Percentiles rank a stretch among this genome's conserved stretches.
Conservation (phyloP, 2,888 invertebrate genomes). For the Baronia brevicornis region DNA sequence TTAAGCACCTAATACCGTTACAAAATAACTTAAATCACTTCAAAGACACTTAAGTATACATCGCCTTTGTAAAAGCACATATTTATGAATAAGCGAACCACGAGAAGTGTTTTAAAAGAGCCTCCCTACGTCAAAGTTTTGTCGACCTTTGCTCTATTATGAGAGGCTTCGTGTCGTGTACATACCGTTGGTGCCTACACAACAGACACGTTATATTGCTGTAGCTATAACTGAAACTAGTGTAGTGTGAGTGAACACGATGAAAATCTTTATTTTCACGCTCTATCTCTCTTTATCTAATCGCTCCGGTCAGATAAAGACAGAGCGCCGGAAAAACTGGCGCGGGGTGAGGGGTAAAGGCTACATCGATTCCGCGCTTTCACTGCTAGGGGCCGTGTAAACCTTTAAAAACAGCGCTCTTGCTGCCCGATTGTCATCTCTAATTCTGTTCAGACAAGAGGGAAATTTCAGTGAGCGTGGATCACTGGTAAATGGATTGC, state of each 20-base stretch:
- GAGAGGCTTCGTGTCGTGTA: slow-evolving; percentile 44
- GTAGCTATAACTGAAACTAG: slow-evolving; percentile 47
- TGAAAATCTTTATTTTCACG: slow-evolving; percentile 77
- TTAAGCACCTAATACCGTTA: too few relatives aligned
- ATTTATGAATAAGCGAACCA: slow-evolving; percentile 7
- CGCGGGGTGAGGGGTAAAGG: slow-evolving; percentile 73
- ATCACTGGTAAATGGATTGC: slow-evolving; percentile 71
- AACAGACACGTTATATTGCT: slow-evolving; percentile 54
- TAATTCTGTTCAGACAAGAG: slow-evolving; percentile 58
- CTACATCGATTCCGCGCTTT: slow-evolving; percentile 77
- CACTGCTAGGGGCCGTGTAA: slow-evolving; percentile 76
- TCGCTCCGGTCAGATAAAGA: slow-evolving; percentile 73
- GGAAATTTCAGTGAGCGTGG: slow-evolving; percentile 51
- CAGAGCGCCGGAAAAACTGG: slow-evolving; percentile 74
- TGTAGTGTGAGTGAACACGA: slow-evolving; percentile 72
- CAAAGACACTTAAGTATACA: too few relatives aligned
- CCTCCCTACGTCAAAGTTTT: slow-evolving; percentile 26
- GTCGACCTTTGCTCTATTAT: slow-evolving; percentile 60
- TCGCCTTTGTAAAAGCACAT: slow-evolving; percentile 2
- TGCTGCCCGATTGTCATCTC: slow-evolving; percentile 70
- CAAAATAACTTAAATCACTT: too few relatives aligned
- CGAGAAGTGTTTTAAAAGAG: slow-evolving; percentile 9
- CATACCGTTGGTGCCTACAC: slow-evolving; percentile 43
- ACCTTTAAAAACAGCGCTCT: slow-evolving; percentile 71
- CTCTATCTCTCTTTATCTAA: slow-evolving; percentile 77